phyloP scores from a whole-genome alignment of 2,797 vertebrate genomes.

The Labroides dimidiatus region DNA sequence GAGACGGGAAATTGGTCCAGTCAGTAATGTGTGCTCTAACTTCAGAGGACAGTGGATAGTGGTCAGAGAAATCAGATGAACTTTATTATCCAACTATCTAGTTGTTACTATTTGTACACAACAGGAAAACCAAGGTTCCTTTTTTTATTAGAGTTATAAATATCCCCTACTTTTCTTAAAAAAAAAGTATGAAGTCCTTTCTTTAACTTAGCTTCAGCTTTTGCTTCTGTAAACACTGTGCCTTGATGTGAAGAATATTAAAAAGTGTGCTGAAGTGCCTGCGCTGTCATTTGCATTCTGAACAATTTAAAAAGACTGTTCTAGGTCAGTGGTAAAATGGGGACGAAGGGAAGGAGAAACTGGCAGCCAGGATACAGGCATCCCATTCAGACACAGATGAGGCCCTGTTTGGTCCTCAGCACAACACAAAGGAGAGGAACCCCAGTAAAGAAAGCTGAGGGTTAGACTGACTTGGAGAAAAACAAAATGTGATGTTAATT shows the following conservation, averaged over 20 bases:
- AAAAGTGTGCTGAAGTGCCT: conserved; percentile 19
- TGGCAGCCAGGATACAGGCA: conserved; percentile 59
- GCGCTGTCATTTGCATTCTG: conserved; percentile 48
- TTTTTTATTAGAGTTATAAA: not conserved
- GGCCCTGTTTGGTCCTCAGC: conserved; percentile 44
- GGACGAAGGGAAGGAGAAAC: conserved; percentile 41
- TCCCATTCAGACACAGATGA: conserved; percentile 53
- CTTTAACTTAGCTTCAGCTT: conserved; percentile 36
- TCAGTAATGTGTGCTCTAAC: conserved; percentile 16
- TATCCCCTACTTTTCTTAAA: not conserved
- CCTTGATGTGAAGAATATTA: conserved; percentile 13
- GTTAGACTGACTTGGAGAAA: conserved; percentile 8
- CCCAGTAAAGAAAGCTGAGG: conserved; percentile 14
- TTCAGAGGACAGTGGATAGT: not conserved
- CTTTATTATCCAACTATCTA: not conserved
- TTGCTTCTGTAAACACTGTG: conserved; percentile 26
- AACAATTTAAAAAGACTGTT: conserved; percentile 52
- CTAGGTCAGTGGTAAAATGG: conserved; percentile 46
- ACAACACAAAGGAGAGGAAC: conserved; percentile 28
- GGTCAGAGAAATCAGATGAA: not conserved
- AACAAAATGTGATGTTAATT: not conserved
- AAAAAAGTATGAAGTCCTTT: conserved; percentile 26
- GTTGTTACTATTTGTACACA: conserved; percentile 23
- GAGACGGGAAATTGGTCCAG: conserved; percentile 13
- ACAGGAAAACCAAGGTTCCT: conserved; percentile 10